Percentiles rank a stretch among this genome's conserved stretches.
Evolutionary conservation across 2,113 vertebrate genomes (phyloP).

Genomic region (Pangasianodon hypophthalmus): DNA sequence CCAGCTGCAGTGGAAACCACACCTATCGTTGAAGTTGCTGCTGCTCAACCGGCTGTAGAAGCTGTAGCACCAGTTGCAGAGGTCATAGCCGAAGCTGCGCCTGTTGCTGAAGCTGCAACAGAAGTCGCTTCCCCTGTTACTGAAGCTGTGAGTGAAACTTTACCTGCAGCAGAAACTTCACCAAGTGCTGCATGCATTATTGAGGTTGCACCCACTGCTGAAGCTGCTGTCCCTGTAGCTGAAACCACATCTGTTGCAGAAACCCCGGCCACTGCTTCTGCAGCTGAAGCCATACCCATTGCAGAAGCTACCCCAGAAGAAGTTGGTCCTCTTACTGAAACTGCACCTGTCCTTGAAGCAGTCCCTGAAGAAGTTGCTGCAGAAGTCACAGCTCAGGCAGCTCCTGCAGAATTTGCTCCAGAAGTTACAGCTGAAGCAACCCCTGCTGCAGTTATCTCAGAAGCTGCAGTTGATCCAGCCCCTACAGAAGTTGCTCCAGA

Average conservation of each 20-base stretch:
- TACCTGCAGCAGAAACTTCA: neutral
- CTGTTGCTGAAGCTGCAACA: neutral
- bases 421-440: constrained; percentile 7
- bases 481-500: neutral
- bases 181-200: neutral
- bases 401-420: neutral
- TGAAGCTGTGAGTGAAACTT: neutral
- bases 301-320: neutral
- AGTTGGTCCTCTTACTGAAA: neutral
- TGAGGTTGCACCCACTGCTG: constrained; percentile 21
- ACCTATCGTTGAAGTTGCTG: neutral
- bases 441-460: neutral
- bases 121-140: neutral
- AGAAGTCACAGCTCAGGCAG: neutral
- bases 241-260: neutral
- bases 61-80: neutral
- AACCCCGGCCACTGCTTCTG: neutral
- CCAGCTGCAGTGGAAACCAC: neutral
- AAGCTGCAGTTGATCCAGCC: neutral
- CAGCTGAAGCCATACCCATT: neutral
- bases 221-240: neutral
- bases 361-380: neutral
- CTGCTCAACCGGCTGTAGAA: constrained; percentile 14
- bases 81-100: neutral
- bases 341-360: constrained; percentile 8